These are phyloP conservation scores for Illadopsis cleaveri DNA, from an alignment of 2,113 vertebrate species.

Conservation along the genomic window DNA sequence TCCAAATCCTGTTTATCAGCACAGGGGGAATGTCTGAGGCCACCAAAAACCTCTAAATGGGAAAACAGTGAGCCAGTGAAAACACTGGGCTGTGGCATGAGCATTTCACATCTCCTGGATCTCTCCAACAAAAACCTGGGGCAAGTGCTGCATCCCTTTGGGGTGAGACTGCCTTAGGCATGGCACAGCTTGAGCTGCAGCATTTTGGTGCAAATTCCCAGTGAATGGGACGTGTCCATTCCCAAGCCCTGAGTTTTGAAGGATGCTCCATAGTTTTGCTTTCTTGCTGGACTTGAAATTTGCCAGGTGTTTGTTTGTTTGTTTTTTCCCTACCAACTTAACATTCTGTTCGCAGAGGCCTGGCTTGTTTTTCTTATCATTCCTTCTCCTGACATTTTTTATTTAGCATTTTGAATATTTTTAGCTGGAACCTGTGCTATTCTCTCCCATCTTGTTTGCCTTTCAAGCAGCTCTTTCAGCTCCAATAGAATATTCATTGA, in stretches of 20 bases:
- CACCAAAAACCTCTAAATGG: not conserved
- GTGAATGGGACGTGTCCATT: not conserved
- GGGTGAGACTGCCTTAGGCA: not conserved
- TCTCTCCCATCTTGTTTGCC: constrained; percentile 44
- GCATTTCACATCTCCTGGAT: not conserved
- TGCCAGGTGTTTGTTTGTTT: not conserved
- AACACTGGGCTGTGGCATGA: not conserved
- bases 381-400: constrained; percentile 43
- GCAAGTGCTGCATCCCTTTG: not conserved
- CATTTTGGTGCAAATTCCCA: not conserved
- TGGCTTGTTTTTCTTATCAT: constrained; percentile 34
- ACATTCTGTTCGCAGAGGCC: not conserved
- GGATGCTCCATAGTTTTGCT: not conserved
- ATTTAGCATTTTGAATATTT: constrained; percentile 61
- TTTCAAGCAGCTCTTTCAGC: constrained; percentile 43
- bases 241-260: not conserved
- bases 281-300: not conserved
- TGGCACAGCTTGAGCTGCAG: not conserved
- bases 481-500: constrained; percentile 60
- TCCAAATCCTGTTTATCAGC: not conserved
- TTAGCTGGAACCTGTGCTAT: constrained; percentile 30
- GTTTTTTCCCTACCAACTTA: not conserved
- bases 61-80: not conserved
- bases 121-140: not conserved
- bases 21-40: not conserved